Evolutionary conservation across 1,140 invertebrate genomes (phyloP).

Genomic region (Psix sp.): DNA sequence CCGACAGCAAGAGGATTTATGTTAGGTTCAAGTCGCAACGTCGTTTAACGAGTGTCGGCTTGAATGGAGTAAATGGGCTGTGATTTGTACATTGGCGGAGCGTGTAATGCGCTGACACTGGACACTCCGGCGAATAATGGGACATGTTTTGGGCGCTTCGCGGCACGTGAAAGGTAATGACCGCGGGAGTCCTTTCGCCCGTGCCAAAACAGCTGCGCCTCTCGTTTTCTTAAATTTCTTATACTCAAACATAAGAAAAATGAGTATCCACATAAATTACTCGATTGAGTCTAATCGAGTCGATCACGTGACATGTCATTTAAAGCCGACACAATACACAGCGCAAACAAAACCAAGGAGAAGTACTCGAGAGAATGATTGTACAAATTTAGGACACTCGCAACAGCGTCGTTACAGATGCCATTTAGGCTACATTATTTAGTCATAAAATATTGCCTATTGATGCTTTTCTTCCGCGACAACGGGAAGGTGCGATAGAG

Average conservation of each 20-base stretch:
- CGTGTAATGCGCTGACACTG: conserved; percentile 66
- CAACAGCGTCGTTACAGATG: conserved; percentile 38
- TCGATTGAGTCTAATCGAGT: conserved; percentile 15
- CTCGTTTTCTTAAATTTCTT: neutral
- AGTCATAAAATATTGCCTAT: conserved; percentile 58
- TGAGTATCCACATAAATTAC: conserved; percentile 23
- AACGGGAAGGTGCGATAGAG: conserved; percentile 21
- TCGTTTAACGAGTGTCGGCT: conserved; percentile 70
- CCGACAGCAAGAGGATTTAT: conserved; percentile 65
- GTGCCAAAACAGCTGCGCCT: conserved; percentile 54
- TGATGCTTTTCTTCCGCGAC: no score
- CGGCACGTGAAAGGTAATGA: conserved; percentile 68
- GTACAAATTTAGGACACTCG: conserved; percentile 48
- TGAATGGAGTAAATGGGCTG: conserved; percentile 75
- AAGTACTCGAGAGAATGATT: conserved; percentile 41
- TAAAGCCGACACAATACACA: conserved; percentile 19
- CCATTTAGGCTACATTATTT: conserved; percentile 60
- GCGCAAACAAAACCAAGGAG: conserved; percentile 27
- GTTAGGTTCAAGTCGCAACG: conserved; percentile 63
- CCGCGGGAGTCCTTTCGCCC: conserved; percentile 58
- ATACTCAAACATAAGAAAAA: neutral
- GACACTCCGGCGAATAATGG: conserved; percentile 64
- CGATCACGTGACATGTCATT: conserved; percentile 34
- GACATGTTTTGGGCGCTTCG: conserved; percentile 69
- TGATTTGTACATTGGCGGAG: conserved; percentile 74